These are phyloP conservation scores for Lasius fuliginosus DNA, from an alignment of 2,888 invertebrate genomes.

Conservation along the genomic window DNA sequence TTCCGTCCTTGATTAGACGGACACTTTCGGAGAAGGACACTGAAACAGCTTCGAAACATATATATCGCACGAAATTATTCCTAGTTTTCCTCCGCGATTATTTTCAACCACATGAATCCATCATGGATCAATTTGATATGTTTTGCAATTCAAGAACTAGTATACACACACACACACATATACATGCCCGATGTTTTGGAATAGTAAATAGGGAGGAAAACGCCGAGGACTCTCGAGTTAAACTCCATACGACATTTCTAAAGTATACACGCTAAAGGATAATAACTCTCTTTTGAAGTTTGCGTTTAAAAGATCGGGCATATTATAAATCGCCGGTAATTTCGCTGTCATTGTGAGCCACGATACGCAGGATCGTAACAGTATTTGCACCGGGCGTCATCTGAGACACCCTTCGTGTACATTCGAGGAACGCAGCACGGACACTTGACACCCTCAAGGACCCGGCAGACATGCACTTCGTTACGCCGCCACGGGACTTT, in stretches of 20 bases:
- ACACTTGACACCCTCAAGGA: constrained; percentile 49
- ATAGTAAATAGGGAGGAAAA: not conserved
- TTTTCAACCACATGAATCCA: not conserved
- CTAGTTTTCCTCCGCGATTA: not conserved
- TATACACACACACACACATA: not conserved
- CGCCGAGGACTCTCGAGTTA: not conserved
- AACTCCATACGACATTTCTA: not conserved
- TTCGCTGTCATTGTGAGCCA: not conserved
- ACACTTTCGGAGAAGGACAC: constrained; percentile 14
- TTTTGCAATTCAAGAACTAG: not conserved
- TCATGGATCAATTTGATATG: not conserved
- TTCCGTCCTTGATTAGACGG: constrained; percentile 55
- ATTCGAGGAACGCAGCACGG: constrained; percentile 34
- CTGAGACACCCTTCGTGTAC: not conserved
- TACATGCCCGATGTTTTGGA: not conserved
- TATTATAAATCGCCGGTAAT: not conserved
- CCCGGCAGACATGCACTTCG: constrained; percentile 60
- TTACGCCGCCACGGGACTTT: constrained; percentile 42
- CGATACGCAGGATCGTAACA: constrained; percentile 9
- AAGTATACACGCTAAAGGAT: not conserved
- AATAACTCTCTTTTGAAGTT: not conserved
- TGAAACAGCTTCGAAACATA: not conserved
- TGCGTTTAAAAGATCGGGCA: not conserved
- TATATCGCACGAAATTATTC: not conserved
- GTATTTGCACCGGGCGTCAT: not conserved